phyloP scores from a whole-genome alignment of 1,140 invertebrate genomes.

The Drosophila kohkoa region DNA sequence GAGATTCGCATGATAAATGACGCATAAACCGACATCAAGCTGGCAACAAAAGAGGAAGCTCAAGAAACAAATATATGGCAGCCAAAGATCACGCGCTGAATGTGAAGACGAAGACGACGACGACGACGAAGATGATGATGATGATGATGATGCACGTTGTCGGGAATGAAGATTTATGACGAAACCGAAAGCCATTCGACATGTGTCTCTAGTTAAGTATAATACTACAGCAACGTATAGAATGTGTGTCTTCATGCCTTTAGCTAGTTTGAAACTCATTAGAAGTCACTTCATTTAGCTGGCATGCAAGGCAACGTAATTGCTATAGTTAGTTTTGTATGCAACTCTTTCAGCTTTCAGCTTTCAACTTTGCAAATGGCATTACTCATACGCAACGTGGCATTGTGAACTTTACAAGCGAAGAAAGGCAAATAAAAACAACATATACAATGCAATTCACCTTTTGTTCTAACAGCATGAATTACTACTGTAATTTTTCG shows the following conservation, averaged over 20 bases:
- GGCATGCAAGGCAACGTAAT: constrained; percentile 40
- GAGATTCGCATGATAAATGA: constrained; percentile 76
- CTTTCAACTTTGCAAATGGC: constrained; percentile 37
- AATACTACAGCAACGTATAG: not conserved
- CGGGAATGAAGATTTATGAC: constrained; percentile 77
- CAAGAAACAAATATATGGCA: constrained; percentile 59
- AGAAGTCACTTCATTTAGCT: constrained; percentile 56
- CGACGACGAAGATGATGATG: constrained; percentile 57
- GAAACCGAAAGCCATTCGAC: constrained; percentile 55
- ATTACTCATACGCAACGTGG: constrained; percentile 53
- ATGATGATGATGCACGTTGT: constrained; percentile 46
- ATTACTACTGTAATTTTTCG: constrained; percentile 19
- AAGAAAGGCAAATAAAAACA: constrained; percentile 2
- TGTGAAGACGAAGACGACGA: constrained; percentile 32
- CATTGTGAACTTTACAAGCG: constrained; percentile 25
- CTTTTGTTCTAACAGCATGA: constrained; percentile 26
- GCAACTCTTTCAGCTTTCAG: constrained; percentile 40
- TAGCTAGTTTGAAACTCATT: constrained; percentile 60
- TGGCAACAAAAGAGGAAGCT: constrained; percentile 48
- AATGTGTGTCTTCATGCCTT: constrained; percentile 20
- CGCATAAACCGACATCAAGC: constrained; percentile 68
- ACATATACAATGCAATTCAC: constrained; percentile 14
- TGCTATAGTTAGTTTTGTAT: constrained; percentile 44
- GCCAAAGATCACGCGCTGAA: constrained; percentile 22
- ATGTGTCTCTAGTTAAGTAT: constrained; percentile 23